phyloP scores from a whole-genome alignment of 2,888 invertebrate species.

The Drosophila planitibia region DNA sequence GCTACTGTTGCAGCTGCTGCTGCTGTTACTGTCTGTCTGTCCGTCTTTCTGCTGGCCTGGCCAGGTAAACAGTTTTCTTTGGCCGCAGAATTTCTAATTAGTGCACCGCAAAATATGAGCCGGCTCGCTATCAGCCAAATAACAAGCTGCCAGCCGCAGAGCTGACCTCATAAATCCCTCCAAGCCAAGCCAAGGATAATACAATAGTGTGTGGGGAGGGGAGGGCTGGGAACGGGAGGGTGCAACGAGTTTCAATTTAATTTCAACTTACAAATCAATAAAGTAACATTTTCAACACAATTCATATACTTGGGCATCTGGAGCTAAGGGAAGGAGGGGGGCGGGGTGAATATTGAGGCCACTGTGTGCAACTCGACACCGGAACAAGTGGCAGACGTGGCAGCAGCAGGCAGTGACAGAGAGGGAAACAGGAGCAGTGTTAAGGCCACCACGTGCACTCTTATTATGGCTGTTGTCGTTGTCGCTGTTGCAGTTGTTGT shows the following conservation, averaged over 20 bases:
- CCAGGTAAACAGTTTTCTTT: conserved; percentile 61
- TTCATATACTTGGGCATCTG: conserved; percentile 58
- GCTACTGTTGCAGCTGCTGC: neutral
- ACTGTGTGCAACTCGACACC: conserved; percentile 76
- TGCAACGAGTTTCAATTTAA: conserved; percentile 71
- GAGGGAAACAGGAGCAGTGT: neutral
- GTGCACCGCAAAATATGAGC: conserved; percentile 69
- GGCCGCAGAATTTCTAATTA: conserved; percentile 66
- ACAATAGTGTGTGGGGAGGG: neutral
- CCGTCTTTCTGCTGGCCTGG: conserved; percentile 3
- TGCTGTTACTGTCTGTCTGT: neutral
- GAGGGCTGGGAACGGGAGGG: neutral
- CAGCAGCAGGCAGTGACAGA: conserved; percentile 1
- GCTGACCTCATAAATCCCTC: conserved; percentile 61
- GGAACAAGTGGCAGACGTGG: conserved; percentile 74
- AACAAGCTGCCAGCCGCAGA: conserved; percentile 32
- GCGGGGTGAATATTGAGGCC: conserved; percentile 42
- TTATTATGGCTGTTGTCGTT: conserved; percentile 18
- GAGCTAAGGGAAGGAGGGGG: too few species aligned
- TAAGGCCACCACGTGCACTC: conserved; percentile 42
- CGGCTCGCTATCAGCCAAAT: conserved; percentile 38
- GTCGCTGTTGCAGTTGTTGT: conserved; percentile 3
- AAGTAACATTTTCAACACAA: conserved; percentile 79
- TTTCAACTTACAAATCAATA: conserved; percentile 80
- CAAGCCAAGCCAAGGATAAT: conserved; percentile 29